Conservation (phyloP, 2,888 invertebrate species). For the Blomia tropicalis region DNA sequence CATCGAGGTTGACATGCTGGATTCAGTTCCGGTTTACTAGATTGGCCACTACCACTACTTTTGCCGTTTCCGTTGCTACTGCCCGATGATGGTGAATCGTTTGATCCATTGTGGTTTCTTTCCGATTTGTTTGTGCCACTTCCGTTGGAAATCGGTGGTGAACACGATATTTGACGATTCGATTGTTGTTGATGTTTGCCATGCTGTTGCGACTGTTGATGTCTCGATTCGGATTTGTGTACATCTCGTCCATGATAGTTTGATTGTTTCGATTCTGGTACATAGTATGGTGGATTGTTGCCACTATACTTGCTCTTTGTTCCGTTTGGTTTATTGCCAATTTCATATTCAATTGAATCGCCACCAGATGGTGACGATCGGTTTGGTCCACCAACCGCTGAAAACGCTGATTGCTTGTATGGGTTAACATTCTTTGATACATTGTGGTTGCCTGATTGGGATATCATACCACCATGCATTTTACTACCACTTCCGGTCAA, state of each 20-base stretch:
- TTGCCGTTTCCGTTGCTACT: constrained; percentile 2
- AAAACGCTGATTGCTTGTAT: background rate
- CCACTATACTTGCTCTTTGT: background rate
- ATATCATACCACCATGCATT: background rate
- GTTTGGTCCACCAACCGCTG: background rate
- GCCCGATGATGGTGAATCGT: constrained; percentile 7
- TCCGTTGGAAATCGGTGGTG: background rate
- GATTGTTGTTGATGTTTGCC: no score
- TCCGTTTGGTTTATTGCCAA: background rate
- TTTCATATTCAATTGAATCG: background rate
- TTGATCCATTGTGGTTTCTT: background rate
- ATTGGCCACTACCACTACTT: background rate
- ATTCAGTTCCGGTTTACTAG: constrained; percentile 11
- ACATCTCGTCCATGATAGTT: background rate
- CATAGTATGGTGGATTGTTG: background rate
- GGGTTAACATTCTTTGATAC: background rate
- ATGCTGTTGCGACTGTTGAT: background rate
- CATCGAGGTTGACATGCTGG: constrained; percentile 25
- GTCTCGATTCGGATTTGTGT: background rate
- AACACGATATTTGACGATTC: background rate
- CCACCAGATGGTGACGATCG: background rate
- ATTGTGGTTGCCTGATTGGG: background rate
- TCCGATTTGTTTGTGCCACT: background rate
- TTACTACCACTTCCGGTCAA: background rate
- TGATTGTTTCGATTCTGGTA: background rate